phyloP scores from a whole-genome alignment of 2,113 vertebrate genomes.

The Trematomus loennbergii region DNA sequence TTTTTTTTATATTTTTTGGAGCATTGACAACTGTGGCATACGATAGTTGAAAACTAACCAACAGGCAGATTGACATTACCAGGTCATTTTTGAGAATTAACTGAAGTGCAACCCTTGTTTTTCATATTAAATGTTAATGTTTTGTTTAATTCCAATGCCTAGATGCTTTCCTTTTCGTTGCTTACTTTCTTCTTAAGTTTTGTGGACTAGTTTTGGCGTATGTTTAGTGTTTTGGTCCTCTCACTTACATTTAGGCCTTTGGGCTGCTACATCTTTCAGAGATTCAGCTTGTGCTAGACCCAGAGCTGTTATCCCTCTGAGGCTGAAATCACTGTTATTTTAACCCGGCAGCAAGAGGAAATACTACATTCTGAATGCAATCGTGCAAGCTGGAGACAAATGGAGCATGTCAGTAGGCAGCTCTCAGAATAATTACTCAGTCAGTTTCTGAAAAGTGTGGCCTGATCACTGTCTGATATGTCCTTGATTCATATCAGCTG shows the following conservation, averaged over 20 bases:
- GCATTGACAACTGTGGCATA: not conserved
- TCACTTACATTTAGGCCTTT: not conserved
- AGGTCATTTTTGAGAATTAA: too few relatives aligned
- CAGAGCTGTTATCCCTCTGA: conserved; percentile 30
- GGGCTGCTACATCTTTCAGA: not conserved
- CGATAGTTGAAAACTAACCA: not conserved
- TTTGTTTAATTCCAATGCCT: not conserved
- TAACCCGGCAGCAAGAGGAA: conserved; percentile 32
- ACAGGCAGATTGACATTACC: too few relatives aligned
- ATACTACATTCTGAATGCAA: conserved; percentile 18
- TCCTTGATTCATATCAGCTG: conserved; percentile 48
- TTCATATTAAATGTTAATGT: too few relatives aligned
- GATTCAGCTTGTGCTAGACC: conserved; percentile 6
- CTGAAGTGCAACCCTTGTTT: too few relatives aligned
- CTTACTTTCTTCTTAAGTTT: not conserved
- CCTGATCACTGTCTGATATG: conserved; percentile 6
- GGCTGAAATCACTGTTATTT: conserved; percentile 48
- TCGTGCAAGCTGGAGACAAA: conserved; percentile 37
- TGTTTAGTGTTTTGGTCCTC: not conserved
- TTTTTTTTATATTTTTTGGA: not conserved
- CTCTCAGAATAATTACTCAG: conserved; percentile 3
- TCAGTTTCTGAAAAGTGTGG: conserved; percentile 13
- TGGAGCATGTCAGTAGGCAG: not conserved
- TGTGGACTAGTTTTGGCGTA: not conserved
- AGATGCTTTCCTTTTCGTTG: not conserved